Evolutionary conservation across 1,140 invertebrate species (phyloP), one percentile per base, ranked within the genome.

Genomic region (Phymastichus coffea): DNA sequence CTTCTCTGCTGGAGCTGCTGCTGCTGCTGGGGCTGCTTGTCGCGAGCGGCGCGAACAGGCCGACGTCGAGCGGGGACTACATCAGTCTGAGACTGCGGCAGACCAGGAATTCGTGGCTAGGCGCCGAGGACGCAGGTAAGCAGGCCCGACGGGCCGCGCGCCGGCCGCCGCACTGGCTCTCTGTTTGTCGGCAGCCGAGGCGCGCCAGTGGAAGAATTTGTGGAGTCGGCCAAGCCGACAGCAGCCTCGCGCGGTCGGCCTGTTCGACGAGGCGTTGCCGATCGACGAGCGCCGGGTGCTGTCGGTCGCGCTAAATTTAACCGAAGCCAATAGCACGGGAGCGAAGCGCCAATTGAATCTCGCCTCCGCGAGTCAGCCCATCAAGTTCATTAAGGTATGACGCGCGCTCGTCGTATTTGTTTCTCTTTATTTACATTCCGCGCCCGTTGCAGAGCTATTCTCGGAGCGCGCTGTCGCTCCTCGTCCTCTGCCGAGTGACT

Each of bases 381-480:
- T 64, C 17, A 63, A 58, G 55, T 70, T 73, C 20, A 43, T 64
- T 8, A 66, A 51, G 51, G 68, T 71, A 60, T 3, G n/a, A n/a
- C n/a, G n/a, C n/a, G n/a, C n/a, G n/a, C n/a, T n/a, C n/a, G n/a
- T n/a, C n/a, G 23, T 43, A 40, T 12, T 7, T 51, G 8, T 26
- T 8, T 23, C 14, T 3, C 0, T 30, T 26, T 12, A 59, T 3
- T 52, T 12, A 9, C 22, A 4, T 51, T 26, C n/a, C 20, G 48
- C 14, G 10, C 33, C 1, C n/a, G 6, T 52, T 47, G 9, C 44
- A 73, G 71, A 68, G 37, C 10, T 66, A 64, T 25, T 35, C 53
- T 1, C 72, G 71, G 71, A 63, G 62, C 20, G 20, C 37, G 1
- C 56, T 41, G 10, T 25, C 58, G 14, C 73, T 72, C 40, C 19